Base-by-base conservation (phyloP, 2,113 vertebrate species). In the Nicator chloris region DNA sequence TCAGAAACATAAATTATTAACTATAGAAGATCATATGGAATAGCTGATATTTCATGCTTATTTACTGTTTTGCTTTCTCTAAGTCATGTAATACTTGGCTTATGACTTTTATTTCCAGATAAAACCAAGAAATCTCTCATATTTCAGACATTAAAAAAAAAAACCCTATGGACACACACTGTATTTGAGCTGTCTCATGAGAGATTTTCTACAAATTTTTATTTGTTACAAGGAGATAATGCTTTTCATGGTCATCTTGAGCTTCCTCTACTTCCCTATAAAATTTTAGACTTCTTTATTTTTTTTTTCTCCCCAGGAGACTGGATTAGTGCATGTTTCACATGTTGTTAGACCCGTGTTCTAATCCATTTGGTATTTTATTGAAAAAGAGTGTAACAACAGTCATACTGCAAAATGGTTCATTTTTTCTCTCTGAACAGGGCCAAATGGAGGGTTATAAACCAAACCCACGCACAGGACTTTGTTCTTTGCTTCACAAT, bases 101-200 rank as follows among this genome's bases (percentile, higher is more conserved):
- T 80, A 47, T 6, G 54, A 15, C 22, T 59, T 76, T 72, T 53
- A 53, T 56, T 92, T 82, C 66, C 56, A 16, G 15, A 44, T 21
- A 10, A 86, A 71, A 82, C 1, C 24, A 82, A 76, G 10, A 45
- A 88, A 27, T 1, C 2, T 56, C 13, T 57, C 4, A 15, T 68
- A 80, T 76, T 80, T 24, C 22, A 86, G 53, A 71, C n/a, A n/a
- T n/a, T n/a, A n/a, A n/a, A n/a, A n/a, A n/a, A n/a, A 71, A 70
- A 82, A 47, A 10, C 0, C 4, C 10, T 57, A 27, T 1, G 0
- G 19, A 15, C 6, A 35, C 8, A 47, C 17, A n/a, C 7, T 65
- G 64, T 65, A 21, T 72, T 12, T 89, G 27, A 59, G 15, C 1
- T 60, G 40, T 50, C 24, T 39, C 4, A 5, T 51, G 12, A 81